Conservation (phyloP, 2,888 invertebrate species). For the Tiliacea citrago region DNA sequence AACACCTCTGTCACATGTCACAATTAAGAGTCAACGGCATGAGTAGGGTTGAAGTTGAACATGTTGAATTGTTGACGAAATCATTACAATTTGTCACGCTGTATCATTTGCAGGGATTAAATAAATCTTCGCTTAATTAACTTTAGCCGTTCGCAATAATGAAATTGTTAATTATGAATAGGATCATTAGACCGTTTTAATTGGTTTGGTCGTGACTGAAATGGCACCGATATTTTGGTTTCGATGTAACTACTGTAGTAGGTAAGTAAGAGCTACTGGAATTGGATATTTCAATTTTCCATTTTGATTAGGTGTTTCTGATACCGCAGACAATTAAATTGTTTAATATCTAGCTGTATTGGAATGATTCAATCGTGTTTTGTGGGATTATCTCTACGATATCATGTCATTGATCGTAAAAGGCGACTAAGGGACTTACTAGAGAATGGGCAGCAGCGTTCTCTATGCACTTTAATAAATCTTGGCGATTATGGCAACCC, state of each 20-base stretch:
- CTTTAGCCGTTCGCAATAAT: slow-evolving; percentile 24
- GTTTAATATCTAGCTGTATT: neutral
- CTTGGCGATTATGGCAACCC: no score
- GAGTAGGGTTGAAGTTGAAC: slow-evolving; percentile 37
- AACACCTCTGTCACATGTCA: slow-evolving; percentile 8
- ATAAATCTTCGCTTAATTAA: slow-evolving; percentile 50
- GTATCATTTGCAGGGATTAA: slow-evolving; percentile 20
- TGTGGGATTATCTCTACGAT: no score
- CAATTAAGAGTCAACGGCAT: slow-evolving; percentile 4
- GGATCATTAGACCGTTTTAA: slow-evolving; percentile 49
- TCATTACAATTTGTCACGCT: slow-evolving; percentile 24
- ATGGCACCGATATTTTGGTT: slow-evolving; percentile 27
- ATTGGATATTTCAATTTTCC: slow-evolving; percentile 27
- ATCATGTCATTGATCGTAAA: no score
- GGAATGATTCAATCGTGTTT: slow-evolving; percentile 10
- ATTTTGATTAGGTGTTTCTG: slow-evolving; percentile 17
- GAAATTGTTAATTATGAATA: slow-evolving; percentile 58
- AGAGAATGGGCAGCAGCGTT: no score
- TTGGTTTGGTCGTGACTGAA: slow-evolving; percentile 36
- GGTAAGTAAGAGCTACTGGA: slow-evolving; percentile 9
- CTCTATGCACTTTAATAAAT: no score
- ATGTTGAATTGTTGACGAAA: slow-evolving; percentile 31
- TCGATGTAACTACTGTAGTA: slow-evolving; percentile 8
- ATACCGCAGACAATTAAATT: slow-evolving; percentile 12
- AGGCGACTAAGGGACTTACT: no score